Conservation (phyloP, 2,113 vertebrate species). For the Cisticola juncidis region DNA sequence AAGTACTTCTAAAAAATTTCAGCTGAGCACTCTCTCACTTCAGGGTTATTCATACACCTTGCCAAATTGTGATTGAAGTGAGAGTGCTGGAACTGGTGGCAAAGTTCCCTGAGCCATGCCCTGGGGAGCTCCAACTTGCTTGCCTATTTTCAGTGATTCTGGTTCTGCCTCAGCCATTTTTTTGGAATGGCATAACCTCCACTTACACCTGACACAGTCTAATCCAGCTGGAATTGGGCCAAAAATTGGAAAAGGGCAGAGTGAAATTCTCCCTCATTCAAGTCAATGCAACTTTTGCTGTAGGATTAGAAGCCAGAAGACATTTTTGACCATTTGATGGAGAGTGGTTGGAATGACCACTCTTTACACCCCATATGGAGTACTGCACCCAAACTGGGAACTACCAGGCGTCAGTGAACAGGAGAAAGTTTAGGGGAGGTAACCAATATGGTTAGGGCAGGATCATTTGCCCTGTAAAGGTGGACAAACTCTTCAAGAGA, state of each 20-base stretch:
- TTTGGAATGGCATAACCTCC: neutral
- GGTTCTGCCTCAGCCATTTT: neutral
- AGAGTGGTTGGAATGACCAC: neutral
- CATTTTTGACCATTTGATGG: neutral
- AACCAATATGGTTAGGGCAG: neutral
- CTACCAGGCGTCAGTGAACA: neutral
- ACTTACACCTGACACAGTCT: too few relatives aligned
- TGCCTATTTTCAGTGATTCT: neutral
- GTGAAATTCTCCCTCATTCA: accelerated
- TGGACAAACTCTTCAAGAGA: neutral
- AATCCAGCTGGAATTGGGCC: neutral
- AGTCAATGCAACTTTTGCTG: neutral
- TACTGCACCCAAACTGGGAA: neutral
- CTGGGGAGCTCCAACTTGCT: neutral
- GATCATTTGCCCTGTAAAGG: neutral
- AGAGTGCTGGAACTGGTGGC: neutral
- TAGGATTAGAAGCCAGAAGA: neutral
- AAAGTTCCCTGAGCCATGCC: accelerated
- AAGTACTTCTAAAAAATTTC: neutral
- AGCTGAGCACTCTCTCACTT: neutral
- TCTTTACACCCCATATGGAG: neutral
- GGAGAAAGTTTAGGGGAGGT: neutral
- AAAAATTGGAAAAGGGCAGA: neutral
- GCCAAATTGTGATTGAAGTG: neutral
- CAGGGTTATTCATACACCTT: neutral